These are phyloP conservation scores for Tipula vernalis DNA, from an alignment of 2,888 invertebrate genomes.

Conservation along the genomic window DNA sequence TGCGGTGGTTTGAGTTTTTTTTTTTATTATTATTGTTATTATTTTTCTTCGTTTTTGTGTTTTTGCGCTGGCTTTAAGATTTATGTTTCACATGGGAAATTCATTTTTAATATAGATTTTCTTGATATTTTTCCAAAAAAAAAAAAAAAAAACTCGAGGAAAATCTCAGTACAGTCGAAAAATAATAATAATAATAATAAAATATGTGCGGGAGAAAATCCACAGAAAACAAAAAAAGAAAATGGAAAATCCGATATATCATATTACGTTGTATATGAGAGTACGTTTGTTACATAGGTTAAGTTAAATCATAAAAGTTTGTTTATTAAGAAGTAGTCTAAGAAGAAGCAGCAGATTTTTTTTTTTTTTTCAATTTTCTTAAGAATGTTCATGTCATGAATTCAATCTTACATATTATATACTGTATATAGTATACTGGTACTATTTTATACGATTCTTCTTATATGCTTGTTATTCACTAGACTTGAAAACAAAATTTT, in stretches of 20 bases:
- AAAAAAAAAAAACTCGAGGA: not conserved
- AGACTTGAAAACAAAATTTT: not conserved
- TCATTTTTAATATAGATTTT: not conserved
- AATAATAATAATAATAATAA: not conserved
- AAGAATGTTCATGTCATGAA: not conserved
- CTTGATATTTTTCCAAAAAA: not conserved
- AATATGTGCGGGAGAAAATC: not conserved
- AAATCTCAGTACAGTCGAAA: not conserved
- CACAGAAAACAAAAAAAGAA: not conserved
- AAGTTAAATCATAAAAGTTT: not conserved
- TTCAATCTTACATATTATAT: not conserved
- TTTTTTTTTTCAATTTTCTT: not conserved
- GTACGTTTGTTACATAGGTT: not conserved
- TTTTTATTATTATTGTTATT: not conserved
- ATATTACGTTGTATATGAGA: not conserved
- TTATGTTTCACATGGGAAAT: slow-evolving; percentile 4
- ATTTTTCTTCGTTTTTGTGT: not conserved
- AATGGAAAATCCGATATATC: not conserved
- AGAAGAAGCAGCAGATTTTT: not conserved
- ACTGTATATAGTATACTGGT: not conserved
- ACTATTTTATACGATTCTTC: not conserved
- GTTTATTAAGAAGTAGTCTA: not conserved
- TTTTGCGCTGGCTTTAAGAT: not conserved
- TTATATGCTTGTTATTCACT: not conserved
- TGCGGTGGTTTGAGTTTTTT: not conserved